Base-by-base conservation (phyloP, 2,797 vertebrate genomes). In the Hippopotamyrus pictus region DNA sequence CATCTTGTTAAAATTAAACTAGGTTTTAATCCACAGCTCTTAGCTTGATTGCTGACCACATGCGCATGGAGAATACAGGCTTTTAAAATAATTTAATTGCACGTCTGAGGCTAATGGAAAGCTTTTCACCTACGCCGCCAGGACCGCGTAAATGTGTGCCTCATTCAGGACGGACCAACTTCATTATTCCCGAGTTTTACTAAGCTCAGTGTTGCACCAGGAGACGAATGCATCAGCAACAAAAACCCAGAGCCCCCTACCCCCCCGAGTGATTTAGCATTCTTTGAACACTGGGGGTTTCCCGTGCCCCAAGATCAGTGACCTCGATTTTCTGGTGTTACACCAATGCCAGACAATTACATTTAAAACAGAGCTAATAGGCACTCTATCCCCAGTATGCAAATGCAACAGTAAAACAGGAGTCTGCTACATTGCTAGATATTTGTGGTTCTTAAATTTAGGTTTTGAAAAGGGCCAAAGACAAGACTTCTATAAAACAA, bases 1-100 rank as follows among this genome's bases (percentile, higher is more conserved):
- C 29, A 19, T 50, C 54, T 17, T 12, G 37, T 25, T 88, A 51
- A 90, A 88, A 22, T 57, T 53, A 53, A 41, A 85, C 88, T 54
- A 54, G 89, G 2, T 88, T 84, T 85, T 46, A 41, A 37, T 50
- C 57, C 25, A 65, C 19, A 65, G 73, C 87, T 90, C 54, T 88
- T 65, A 82, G 44, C 48, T 88, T 84, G 73, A 84, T 88, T 88
- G 46, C 53, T 54, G 33, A 12, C 2, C 53, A 86, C 44, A 25
- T 65, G 46, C 11, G 33, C 57, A 29, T 22, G 22, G 22, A 88
- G 37, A 41, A 57, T 46, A n/a, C 59, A 17, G 14, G 57, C 44
- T 44, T 50, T 88, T 53, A 14, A 65, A 83, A 25, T 84, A 17
- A 85, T 88, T 51, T 84, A 29, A 84, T 62, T 25, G 79, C 19